Evolutionary conservation across 92 coral and sea anemone genomes (phyloP), one percentile per base, ranked within the genome.

Genomic region (Zoanthus sansibaricus): DNA sequence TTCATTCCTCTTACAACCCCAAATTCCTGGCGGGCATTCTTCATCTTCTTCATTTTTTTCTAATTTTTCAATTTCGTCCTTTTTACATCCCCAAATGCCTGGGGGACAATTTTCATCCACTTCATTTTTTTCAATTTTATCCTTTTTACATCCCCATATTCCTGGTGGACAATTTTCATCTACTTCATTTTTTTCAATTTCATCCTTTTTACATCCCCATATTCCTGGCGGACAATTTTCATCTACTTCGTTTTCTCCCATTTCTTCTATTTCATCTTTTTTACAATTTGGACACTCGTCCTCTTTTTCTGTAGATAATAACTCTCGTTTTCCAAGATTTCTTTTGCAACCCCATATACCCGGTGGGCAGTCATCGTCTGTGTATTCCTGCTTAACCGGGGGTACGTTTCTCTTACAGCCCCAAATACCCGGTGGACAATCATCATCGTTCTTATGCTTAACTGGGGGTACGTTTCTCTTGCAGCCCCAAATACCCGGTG

Each of bases 61-160:
- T 9, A 76, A 20, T 18, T 18, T 15, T 17, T 76, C 37, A 54
- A 37, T 64, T 48, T 6, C 69, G 17, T 78, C 47, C 31, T n/a
- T 79, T 64, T 80, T 80, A 11, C 85, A 80, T 45, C 85, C 85
- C 85, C 85, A 80, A 20, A 80, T 80, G 20, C 85, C 85, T 13
- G 85, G 85, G 2, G 85, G 85, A 13, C 85, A 80, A 45, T 80
- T 70, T 6, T 80, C 75, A 18, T 67, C 45, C 3, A 5, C 56
- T 18, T 69, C 74, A 1, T 17, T n/a, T 33, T 76, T 37, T 47
- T 52, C 42, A 20, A 76, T 52, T 18, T 18, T 17, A 18, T 76
- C n/a, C 18, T 20, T 76, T 25, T 76, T 76, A 52, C 80, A 76
- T 56, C 80, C 80, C 80, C 80, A 76, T 6, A 76, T 76, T 4